Percentiles rank a stretch among this genome's conserved stretches.
phyloP scores from a whole-genome alignment of 2,888 invertebrate genomes.

The Eupeodes latifasciatus region DNA sequence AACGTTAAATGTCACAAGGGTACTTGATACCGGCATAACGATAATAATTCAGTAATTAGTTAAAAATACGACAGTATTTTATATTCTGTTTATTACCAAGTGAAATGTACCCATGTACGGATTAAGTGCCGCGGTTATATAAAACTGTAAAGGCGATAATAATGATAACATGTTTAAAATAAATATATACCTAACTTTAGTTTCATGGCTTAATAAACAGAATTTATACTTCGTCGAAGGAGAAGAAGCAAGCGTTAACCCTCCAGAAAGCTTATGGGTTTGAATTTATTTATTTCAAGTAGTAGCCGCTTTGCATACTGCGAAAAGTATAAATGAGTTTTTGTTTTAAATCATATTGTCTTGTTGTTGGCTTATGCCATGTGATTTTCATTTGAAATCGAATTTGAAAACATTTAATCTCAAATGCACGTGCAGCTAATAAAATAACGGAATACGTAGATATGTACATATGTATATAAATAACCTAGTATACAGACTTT shows the following conservation, averaged over 20 bases:
- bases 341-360: neutral
- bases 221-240: neutral
- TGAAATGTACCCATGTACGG: neutral
- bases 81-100: slow-evolving; percentile 38
- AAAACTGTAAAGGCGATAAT: slow-evolving; percentile 6
- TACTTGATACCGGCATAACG: too few species aligned
- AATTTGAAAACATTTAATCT: neutral
- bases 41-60: too few species aligned
- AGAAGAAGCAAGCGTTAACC: too few species aligned
- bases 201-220: slow-evolving; percentile 28
- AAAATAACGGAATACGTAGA: neutral
- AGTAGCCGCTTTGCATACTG: too few species aligned
- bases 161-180: slow-evolving; percentile 32
- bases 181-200: slow-evolving; percentile 38
- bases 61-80: slow-evolving; percentile 19
- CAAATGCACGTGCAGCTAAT: neutral
- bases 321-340: too few species aligned
- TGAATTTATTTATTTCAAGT: too few species aligned
- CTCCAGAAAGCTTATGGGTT: too few species aligned
- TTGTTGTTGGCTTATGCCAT: neutral
- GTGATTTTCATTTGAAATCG: neutral
- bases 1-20: neutral
- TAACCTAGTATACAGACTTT: neutral
- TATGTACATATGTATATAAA: neutral
- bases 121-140: neutral